Evolutionary conservation across 64 coral and sea anemone species (phyloP).

Genomic region (Cladopsammia gracilis): DNA sequence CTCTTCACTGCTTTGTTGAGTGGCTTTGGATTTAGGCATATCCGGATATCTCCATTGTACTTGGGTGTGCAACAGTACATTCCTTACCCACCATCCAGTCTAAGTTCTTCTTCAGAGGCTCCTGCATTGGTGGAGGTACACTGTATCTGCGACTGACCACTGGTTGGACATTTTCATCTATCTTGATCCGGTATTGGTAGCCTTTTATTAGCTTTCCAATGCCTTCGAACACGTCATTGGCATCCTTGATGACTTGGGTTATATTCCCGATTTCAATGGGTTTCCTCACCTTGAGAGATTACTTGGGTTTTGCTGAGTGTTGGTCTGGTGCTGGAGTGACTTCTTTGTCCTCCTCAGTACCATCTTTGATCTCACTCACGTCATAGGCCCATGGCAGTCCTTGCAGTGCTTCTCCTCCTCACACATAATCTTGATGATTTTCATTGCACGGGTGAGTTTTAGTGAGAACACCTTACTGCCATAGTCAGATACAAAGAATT

Average conservation of each 20-base stretch:
- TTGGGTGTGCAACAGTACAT: conserved; percentile 89
- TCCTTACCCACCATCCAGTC: conserved; percentile 78
- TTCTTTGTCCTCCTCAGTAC: conserved; percentile 68
- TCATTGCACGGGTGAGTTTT: conserved; percentile 62
- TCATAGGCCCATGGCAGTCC: conserved; percentile 82
- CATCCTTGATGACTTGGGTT: conserved; percentile 83
- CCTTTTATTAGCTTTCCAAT: conserved; percentile 74
- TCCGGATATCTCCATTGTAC: conserved; percentile 80
- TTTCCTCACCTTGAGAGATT: conserved; percentile 76
- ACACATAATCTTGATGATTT: conserved; percentile 54
- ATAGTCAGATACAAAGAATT: conserved; percentile 88
- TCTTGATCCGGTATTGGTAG: too few relatives aligned
- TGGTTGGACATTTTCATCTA: too few relatives aligned
- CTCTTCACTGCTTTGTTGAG: conserved; percentile 85
- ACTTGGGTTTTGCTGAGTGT: conserved; percentile 49
- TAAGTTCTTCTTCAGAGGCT: conserved; percentile 40
- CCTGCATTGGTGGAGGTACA: too few relatives aligned
- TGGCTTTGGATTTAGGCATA: conserved; percentile 83
- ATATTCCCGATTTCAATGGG: conserved; percentile 78
- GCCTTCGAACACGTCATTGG: conserved; percentile 79
- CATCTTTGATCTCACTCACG: conserved; percentile 80
- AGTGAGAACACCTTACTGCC: conserved; percentile 91
- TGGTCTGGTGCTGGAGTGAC: conserved; percentile 23
- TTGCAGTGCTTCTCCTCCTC: conserved; percentile 80
- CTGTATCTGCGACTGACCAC: too few relatives aligned